Evolutionary conservation across 2,113 vertebrate genomes (phyloP), one percentile per base, ranked within the genome.

Genomic region (Cisticola juncidis): DNA sequence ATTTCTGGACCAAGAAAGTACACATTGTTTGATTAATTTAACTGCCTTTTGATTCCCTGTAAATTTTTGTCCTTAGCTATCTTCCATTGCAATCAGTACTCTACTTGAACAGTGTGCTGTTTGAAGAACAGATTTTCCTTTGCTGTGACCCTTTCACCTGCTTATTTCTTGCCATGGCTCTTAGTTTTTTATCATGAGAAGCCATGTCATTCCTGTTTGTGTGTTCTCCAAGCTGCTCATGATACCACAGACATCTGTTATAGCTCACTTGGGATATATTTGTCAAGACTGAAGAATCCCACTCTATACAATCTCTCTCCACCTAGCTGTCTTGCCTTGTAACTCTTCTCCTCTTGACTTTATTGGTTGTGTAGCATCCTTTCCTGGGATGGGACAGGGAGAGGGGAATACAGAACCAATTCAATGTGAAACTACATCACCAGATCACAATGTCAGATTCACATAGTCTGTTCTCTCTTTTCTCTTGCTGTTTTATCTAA

Each of bases 181-280:
- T 58, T 42, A 62, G 26, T 62, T 92, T 79, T 74, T 8, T 66
- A 33, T 62, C 6, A n/a, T 15, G 23, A 79, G 57, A 88, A 76
- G 19, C 9, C 54, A 81, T 45, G 14, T 29, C 11, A 76, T 64
- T 68, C 33, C 36, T 40, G 72, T 22, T 26, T 11, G 38, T 66
- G 2, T 71, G 29, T 47, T 78, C 35, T 93, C 18, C 48, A 64
- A 60, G 26, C 9, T 79, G 24, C 11, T 88, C 2, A 2, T 74
- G 16, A 33, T 38, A 42, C 24, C 2, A 0, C 14, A 12, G 19
- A 17, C 9, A 56, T 44, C 33, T 74, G 33, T 18, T 0, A 0
- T 21, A 42, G 26, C 22, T 38, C 23, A 25, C 61, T 86, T 61
- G 33, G 74, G 29, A n/a, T 16, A 31, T 12, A 8, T 64, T 64